Evolutionary conservation across 2,113 vertebrate genomes (phyloP).

Genomic region (Brachyhypopomus gauderio): DNA sequence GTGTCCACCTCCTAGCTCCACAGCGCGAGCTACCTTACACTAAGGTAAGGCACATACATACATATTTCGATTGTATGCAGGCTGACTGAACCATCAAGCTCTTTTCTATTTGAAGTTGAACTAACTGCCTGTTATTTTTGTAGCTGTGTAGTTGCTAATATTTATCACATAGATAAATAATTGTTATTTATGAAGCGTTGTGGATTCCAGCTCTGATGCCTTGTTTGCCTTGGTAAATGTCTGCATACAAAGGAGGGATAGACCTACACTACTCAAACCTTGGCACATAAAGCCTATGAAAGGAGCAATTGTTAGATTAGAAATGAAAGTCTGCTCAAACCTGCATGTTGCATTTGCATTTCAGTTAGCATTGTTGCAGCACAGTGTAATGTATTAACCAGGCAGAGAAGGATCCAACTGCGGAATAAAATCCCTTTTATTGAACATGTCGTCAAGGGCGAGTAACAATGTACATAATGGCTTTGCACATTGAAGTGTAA

Average conservation of each 20-base stretch:
- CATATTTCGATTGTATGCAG: too few relatives aligned
- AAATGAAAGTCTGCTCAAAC: too few relatives aligned
- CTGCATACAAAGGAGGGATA: background rate
- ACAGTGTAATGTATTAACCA: too few relatives aligned
- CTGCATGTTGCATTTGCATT: too few relatives aligned
- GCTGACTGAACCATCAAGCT: constrained; percentile 31
- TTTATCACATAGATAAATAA: constrained; percentile 22
- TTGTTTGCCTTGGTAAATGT: background rate
- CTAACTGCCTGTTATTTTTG: background rate
- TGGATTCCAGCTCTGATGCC: background rate
- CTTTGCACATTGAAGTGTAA: too few relatives aligned
- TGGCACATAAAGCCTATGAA: background rate
- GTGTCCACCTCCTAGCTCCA: too few relatives aligned
- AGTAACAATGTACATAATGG: too few relatives aligned
- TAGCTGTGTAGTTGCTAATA: background rate
- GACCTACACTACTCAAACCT: background rate
- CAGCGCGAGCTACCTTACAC: too few relatives aligned
- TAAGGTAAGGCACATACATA: too few relatives aligned
- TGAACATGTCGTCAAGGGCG: too few relatives aligned
- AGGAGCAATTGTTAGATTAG: background rate
- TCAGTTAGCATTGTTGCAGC: background rate
- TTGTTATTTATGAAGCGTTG: background rate
- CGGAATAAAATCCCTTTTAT: too few relatives aligned
- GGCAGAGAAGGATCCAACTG: too few relatives aligned
- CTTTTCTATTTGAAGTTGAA: constrained; percentile 41